Base-by-base conservation (phyloP, 2,888 invertebrate genomes). In the Drosophila tripunctata region DNA sequence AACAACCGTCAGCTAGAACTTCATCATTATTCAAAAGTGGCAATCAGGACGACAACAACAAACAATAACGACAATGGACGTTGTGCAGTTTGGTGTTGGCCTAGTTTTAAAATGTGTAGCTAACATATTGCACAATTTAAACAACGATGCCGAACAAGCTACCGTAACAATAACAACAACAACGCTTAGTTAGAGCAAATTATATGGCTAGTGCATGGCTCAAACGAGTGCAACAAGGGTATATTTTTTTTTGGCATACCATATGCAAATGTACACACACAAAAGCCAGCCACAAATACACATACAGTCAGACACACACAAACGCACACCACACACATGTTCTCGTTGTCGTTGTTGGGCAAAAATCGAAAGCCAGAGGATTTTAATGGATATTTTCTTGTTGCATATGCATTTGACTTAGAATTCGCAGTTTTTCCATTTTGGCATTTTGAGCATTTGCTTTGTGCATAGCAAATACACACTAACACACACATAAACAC, bases 21-120 rank as follows among this genome's bases (percentile, higher is more conserved):
- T 79, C 80, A 78, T 86, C 81, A 87, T 83, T 78, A 83, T 79
- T 67, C 73, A 71, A 71, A 63, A 76, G 61, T 75, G 72, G 62
- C 58, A 47, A 30, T 44, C 17, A 38, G 44, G 12, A 45, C 12
- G 12, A 31, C 12, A 33, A 15, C 35, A 45, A 12, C 36, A 40
- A 21, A 4, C 14, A 22, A 35, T 12, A 7, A 33, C 41, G 35
- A 21, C 48, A 63, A 47, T 22, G 27, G 10, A 21, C 24, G 4
- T 31, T 24, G n/a, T 22, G 47, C 81, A 77, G 77, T 50, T 77
- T 77, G 85, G 47, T 54, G 74, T 61, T 87, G 85, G 82, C 78
- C 78, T 73, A 79, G 75, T 87, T 79, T 63, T 22, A 27, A 87
- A 78, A 61, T 67, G 19, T 60, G 41, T 38, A 50, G 24, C 40